Evolutionary conservation across 1,140 invertebrate genomes (phyloP).

Genomic region (Homalodisca vitripennis): DNA sequence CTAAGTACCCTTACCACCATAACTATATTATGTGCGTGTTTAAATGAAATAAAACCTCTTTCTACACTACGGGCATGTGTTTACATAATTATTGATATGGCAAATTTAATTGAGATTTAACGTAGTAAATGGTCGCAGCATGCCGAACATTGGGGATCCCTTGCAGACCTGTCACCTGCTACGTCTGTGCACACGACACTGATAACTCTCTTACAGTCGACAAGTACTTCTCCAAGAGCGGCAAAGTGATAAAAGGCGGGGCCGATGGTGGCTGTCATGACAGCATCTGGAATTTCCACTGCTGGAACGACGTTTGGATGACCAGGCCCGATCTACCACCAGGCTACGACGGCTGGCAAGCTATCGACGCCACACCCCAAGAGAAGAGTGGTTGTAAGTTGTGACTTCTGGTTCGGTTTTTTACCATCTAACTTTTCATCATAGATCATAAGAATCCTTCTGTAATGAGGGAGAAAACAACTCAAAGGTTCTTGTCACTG

Average conservation of each 20-base stretch:
- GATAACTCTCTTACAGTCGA: background rate
- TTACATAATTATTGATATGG: no score
- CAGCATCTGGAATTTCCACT: constrained; percentile 77
- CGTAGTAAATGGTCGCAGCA: no score
- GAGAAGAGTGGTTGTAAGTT: constrained; percentile 69
- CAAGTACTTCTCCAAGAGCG: background rate
- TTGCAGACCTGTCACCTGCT: background rate
- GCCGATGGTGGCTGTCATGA: constrained; percentile 42
- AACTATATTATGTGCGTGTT: no score
- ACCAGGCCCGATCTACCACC: constrained; percentile 66
- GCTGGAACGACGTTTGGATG: constrained; percentile 86
- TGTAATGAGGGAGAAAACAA: no score
- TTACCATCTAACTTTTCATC: no score
- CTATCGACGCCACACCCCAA: constrained; percentile 75
- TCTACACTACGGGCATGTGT: no score
- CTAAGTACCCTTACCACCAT: no score
- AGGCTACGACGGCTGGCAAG: constrained; percentile 78
- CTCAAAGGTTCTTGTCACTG: no score
- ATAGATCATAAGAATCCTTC: no score
- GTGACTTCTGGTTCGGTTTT: no score
- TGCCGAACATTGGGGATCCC: background rate
- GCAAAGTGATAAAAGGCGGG: background rate
- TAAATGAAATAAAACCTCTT: no score
- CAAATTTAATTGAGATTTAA: no score
- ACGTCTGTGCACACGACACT: background rate